Evolutionary conservation across 2,888 invertebrate species (phyloP).

Genomic region (Agrypnus murinus): DNA sequence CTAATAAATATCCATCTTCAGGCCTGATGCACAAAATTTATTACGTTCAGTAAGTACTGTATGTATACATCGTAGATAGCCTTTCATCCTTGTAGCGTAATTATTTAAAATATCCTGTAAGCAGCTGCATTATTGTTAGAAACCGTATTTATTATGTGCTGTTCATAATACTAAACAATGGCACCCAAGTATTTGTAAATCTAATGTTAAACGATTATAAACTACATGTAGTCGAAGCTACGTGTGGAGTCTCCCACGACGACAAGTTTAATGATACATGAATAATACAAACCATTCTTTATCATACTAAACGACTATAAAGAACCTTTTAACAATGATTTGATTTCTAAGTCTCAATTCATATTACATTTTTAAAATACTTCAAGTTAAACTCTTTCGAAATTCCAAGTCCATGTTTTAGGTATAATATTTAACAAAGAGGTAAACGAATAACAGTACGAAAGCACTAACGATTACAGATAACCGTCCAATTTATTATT

Average conservation of each 20-base stretch:
- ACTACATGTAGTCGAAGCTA: conserved; percentile 22
- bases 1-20: too few species aligned
- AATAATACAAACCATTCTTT: conserved; percentile 33
- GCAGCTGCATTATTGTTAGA: conserved; percentile 9
- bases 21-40: too few species aligned
- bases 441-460: too few species aligned
- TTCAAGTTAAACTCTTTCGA: too few species aligned
- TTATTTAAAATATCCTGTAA: conserved; percentile 19
- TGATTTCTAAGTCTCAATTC: too few species aligned
- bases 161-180: conserved; percentile 20
- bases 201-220: conserved; percentile 29
- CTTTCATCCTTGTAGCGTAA: background rate
- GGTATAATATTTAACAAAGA: too few species aligned
- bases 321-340: conserved; percentile 29
- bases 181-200: conserved; percentile 30
- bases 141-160: conserved; percentile 25
- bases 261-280: conserved; percentile 34
- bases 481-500: background rate
- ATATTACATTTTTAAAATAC: too few species aligned
- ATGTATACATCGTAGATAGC: too few species aligned
- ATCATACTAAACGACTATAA: conserved; percentile 25
- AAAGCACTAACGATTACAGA: too few species aligned
- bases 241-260: conserved; percentile 34
- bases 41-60: too few species aligned
- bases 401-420: too few species aligned